Evolutionary conservation across 2,113 vertebrate species (phyloP), one percentile per base, ranked within the genome.

Genomic region (Scolopax mira): DNA sequence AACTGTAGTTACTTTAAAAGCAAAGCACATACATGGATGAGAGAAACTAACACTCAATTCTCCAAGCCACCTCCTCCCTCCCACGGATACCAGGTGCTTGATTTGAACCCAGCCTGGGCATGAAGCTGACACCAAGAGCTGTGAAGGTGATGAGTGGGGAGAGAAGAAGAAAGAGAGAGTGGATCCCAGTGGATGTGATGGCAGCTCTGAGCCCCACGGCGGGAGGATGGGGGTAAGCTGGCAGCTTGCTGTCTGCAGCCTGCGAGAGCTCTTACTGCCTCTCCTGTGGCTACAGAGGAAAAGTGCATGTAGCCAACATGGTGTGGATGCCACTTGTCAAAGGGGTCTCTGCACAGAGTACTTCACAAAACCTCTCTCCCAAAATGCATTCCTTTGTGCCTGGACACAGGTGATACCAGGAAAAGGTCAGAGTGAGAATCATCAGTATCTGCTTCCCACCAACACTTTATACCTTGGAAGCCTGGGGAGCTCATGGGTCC

Each of bases 301-400:
- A 39, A 10, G 4, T 37, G 30, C 37, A 65, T 15, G 4, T 5
- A n/a, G 82, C 9, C 55, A 37, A 6, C 0, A 1, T 3, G 66
- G 27, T 49, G 66, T 6, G 51, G 49, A 31, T 28, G 14, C 55
- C 17, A 33, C 22, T 22, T 7, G 10, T 25, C 48, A 30, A 27
- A 54, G n/a, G 1, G n/a, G 7, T 7, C 49, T 78, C 70, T 55
- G 72, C 49, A 9, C 2, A 18, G 41, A 5, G 22, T 3, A 6
- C 52, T 62, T 51, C 1, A 41, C 13, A 54, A 52, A 75, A 48
- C 37, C 17, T 33, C 25, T 48, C 22, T 27, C 48, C n/a, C 17
- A 42, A 78, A 46, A 7, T 2, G 15, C 14, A 11, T 54, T 42
- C 35, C 33, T 81, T 39, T 44, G 41, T 35, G 44, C 46, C 57